Evolutionary conservation across 2,113 vertebrate species (phyloP).

Genomic region (Myrmophylax atrothorax): DNA sequence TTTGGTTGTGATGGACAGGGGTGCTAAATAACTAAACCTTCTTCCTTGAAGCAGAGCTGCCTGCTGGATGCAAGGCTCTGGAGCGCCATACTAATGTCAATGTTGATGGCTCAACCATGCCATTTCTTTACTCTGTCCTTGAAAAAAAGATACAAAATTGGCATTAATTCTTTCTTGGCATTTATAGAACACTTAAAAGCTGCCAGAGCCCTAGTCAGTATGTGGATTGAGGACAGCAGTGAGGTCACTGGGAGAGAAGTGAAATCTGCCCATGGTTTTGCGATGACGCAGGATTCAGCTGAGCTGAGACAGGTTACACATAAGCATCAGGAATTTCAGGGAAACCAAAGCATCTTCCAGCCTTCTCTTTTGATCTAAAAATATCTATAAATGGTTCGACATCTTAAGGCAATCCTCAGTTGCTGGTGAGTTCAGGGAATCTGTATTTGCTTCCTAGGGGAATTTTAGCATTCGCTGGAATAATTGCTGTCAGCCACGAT

Average conservation of each 20-base stretch:
- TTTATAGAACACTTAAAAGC: slow-evolving; percentile 1
- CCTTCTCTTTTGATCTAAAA: slow-evolving; percentile 50
- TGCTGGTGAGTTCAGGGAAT: slow-evolving; percentile 1
- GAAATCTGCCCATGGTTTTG: background rate
- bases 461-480: background rate
- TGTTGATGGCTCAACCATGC: background rate
- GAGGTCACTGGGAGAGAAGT: background rate
- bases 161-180: background rate
- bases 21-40: background rate
- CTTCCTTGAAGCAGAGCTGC: background rate
- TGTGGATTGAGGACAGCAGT: background rate
- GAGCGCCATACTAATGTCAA: background rate
- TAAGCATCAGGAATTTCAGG: background rate
- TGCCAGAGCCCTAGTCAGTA: background rate
- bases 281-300: background rate
- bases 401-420: background rate
- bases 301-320: background rate
- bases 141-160: background rate
- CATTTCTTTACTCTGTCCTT: background rate
- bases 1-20: background rate
- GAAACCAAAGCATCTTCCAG: background rate
- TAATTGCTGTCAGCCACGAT: background rate
- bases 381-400: background rate
- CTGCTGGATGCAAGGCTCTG: background rate
- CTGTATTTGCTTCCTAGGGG: background rate